Evolutionary conservation across 2,797 vertebrate species (phyloP), one percentile per base, ranked within the genome.

Genomic region (Hippopotamyrus pictus): DNA sequence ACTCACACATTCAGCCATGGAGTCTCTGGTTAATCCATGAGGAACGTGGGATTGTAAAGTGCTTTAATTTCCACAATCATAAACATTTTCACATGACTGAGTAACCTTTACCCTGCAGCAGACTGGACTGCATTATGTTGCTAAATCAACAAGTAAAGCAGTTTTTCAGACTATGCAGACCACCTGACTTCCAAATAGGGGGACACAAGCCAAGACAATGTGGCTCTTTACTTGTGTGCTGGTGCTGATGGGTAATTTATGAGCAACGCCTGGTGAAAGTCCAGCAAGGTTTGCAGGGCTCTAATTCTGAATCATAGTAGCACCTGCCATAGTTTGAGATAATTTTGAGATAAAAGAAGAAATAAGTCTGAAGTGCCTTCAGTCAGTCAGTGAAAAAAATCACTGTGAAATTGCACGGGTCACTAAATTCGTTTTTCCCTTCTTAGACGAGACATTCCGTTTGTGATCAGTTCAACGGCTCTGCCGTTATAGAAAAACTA

Each of bases 321-420:
- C 84, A 86, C 54, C 50, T 88, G 44, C n/a, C 33, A 37, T 76
- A n/a, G 14, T 88, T 88, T 82, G 57, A 62, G 57, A 62, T 33
- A 83, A 79, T 14, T 76, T 87, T 59, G 86, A 89, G 76, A 92
- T 91, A 92, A 92, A 88, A 93, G 91, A 92, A 91, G 92, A 89
- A 90, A 90, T 92, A 86, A 84, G 62, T 89, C 7, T 93, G 92
- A 91, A 83, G 84, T 88, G 92, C 91, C 93, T 91, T 90, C 87
- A 19, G n/a, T 90, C 50, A 82, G 2, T 51, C 82, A 12, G 19
- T 59, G 73, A 91, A 91, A 91, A 62, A 59, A 82, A 37, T 5
- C 29, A 22, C 29, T 12, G 17, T 69, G 29, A 69, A 69, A 11
- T 65, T 29, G 59, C 0, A 33, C 12, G 25, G 53, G 41, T 82